phyloP scores from a whole-genome alignment of 2,888 invertebrate species.

The Orthonychiurus folsomi region DNA sequence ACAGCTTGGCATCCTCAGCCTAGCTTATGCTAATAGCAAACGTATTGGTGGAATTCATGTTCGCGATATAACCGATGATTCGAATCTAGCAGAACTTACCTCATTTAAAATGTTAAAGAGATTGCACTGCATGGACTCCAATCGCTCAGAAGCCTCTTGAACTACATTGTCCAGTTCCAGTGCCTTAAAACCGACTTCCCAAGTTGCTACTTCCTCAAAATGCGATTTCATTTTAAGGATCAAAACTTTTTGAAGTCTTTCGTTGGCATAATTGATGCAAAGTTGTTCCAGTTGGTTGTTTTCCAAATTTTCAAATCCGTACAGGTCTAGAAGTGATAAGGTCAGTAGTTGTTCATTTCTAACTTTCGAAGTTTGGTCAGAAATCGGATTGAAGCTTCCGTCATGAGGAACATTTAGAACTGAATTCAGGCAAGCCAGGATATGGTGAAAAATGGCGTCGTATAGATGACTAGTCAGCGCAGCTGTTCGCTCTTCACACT shows the following conservation, averaged over 20 bases:
- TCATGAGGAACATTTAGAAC: conserved; percentile 8
- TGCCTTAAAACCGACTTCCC: conserved; percentile 13
- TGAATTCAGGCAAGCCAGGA: conserved; percentile 23
- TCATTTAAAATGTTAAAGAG: conserved; percentile 31
- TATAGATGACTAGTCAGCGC: conserved; percentile 27
- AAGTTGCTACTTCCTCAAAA: conserved; percentile 17
- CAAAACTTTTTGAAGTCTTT: conserved; percentile 30
- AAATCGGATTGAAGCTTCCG: neutral
- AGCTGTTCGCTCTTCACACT: conserved; percentile 28
- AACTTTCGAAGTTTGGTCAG: neutral
- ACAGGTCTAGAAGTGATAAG: conserved; percentile 27
- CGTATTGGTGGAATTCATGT: too few relatives aligned
- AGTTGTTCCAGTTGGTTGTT: conserved; percentile 33
- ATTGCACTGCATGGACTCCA: conserved; percentile 22
- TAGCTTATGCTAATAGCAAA: too few relatives aligned
- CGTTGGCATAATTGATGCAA: conserved; percentile 35
- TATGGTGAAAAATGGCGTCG: conserved; percentile 27
- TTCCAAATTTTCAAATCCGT: conserved; percentile 33
- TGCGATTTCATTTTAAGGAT: conserved; percentile 24
- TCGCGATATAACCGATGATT: too few relatives aligned
- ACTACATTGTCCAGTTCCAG: conserved; percentile 26
- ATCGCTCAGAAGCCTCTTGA: conserved; percentile 19
- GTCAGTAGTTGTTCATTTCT: conserved; percentile 5
- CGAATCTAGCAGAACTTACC: conserved; percentile 13
- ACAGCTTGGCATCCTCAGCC: too few relatives aligned